Evolutionary conservation across 2,888 invertebrate genomes (phyloP).

Genomic region (Allacma fusca): DNA sequence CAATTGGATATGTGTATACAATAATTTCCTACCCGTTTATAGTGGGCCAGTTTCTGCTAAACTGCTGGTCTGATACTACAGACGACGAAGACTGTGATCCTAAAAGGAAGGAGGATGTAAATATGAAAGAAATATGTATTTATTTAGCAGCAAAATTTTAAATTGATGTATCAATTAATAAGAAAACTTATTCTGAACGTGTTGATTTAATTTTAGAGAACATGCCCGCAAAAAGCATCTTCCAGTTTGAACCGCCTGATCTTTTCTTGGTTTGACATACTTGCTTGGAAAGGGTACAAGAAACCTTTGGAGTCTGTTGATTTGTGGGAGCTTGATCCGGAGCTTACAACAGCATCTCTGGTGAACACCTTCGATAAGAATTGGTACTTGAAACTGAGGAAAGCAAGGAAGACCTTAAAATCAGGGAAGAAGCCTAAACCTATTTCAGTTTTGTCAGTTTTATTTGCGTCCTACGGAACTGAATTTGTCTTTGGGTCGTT

Average conservation of each 20-base stretch:
- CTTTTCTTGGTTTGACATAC: conserved; percentile 81
- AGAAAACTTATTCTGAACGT: no score
- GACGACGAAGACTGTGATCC: no score
- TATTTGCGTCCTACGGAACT: conserved; percentile 86
- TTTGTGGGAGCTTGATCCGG: conserved; percentile 68
- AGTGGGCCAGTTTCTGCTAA: conserved; percentile 14
- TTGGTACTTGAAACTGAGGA: conserved; percentile 65
- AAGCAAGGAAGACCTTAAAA: conserved; percentile 44
- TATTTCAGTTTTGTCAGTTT: conserved; percentile 83
- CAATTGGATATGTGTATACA: neutral
- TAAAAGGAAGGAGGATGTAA: no score
- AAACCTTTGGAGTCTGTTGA: conserved; percentile 67
- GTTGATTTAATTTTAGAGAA: conserved; percentile 69
- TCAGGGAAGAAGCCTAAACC: conserved; percentile 66
- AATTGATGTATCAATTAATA: no score
- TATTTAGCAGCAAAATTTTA: no score
- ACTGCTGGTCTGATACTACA: conserved; percentile 52
- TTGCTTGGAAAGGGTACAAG: conserved; percentile 67
- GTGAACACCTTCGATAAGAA: conserved; percentile 64
- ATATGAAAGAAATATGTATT: no score
- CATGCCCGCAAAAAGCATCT: conserved; percentile 84
- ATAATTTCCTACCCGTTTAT: conserved; percentile 8
- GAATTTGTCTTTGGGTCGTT: conserved; percentile 85
- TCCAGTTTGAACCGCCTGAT: conserved; percentile 86
- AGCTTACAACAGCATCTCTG: conserved; percentile 63